Conservation (phyloP, 2,888 invertebrate genomes). For the Dasypolia templi region DNA sequence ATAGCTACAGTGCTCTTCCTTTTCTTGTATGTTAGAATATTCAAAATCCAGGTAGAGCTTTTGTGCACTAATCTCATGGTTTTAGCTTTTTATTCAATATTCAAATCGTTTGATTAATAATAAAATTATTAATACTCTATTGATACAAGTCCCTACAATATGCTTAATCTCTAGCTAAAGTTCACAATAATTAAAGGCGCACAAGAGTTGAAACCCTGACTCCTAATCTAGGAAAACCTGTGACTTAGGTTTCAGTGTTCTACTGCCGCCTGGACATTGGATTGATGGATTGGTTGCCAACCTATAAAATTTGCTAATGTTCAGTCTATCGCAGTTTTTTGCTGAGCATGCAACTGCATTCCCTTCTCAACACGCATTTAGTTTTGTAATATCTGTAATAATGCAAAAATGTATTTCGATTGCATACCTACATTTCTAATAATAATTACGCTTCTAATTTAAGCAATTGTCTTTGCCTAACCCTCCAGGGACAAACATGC, state of each 20-base stretch:
- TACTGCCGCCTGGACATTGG: too few relatives aligned
- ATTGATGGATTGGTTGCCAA: too few relatives aligned
- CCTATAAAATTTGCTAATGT: not conserved
- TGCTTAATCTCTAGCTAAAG: too few relatives aligned
- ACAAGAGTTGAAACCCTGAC: too few relatives aligned
- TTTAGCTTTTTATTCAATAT: not conserved
- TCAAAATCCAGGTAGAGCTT: not conserved
- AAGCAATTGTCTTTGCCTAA: not conserved
- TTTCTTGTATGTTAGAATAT: not conserved
- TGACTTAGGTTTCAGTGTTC: too few relatives aligned
- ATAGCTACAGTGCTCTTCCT: not conserved
- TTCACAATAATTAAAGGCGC: too few relatives aligned
- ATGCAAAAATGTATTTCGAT: not conserved
- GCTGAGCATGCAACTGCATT: not conserved
- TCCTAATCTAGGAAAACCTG: too few relatives aligned
- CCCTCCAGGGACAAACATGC: accelerated
- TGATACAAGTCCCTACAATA: too few relatives aligned
- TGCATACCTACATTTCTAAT: not conserved
- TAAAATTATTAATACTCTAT: too few relatives aligned
- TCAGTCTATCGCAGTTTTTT: not conserved
- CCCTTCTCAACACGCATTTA: too few relatives aligned
- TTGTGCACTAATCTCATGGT: not conserved
- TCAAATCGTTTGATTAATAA: not conserved
- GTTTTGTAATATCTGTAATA: not conserved
- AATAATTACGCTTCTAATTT: not conserved